These are phyloP conservation scores for Parnassius apollo DNA, from an alignment of 2,888 invertebrate species.

Conservation along the genomic window DNA sequence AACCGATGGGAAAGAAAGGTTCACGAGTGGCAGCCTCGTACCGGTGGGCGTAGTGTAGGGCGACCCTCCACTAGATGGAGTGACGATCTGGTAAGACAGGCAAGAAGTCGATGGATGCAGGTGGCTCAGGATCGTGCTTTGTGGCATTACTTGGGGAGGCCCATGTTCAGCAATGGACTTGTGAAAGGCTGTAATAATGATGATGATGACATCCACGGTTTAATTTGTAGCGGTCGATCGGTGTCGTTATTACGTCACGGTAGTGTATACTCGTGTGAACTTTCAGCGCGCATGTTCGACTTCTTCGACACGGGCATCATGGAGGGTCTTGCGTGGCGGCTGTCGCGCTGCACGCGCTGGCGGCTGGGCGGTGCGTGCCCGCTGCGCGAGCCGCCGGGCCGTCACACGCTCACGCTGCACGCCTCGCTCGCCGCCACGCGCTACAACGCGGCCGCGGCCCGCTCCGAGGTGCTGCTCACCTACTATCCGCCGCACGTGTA, in stretches of 20 bases:
- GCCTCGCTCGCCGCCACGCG: constrained; percentile 71
- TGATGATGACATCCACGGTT: too few species aligned
- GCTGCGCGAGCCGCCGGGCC: constrained; percentile 56
- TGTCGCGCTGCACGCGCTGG: constrained; percentile 84
- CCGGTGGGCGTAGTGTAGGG: too few species aligned
- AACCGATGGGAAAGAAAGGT: too few species aligned
- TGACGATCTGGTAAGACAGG: too few species aligned
- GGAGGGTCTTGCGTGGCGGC: constrained; percentile 93
- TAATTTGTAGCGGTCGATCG: too few species aligned
- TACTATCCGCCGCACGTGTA: constrained; percentile 94
- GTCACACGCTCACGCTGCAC: constrained; percentile 84
- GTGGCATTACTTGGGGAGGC: too few species aligned
- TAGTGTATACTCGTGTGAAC: background rate
- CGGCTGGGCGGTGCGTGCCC: constrained; percentile 77
- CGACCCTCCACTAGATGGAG: too few species aligned
- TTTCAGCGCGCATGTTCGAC: constrained; percentile 96
- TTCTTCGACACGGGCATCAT: constrained; percentile 96
- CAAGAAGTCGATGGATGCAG: too few species aligned
- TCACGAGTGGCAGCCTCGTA: too few species aligned
- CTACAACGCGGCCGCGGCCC: constrained; percentile 73
- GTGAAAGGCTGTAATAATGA: too few species aligned
- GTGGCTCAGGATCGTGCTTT: too few species aligned
- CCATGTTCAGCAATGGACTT: too few species aligned
- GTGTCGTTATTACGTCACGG: background rate
- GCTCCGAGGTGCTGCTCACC: constrained; percentile 86